These are phyloP conservation scores for Medauroidea extradentata DNA, from an alignment of 1,140 invertebrate species.

Conservation along the genomic window DNA sequence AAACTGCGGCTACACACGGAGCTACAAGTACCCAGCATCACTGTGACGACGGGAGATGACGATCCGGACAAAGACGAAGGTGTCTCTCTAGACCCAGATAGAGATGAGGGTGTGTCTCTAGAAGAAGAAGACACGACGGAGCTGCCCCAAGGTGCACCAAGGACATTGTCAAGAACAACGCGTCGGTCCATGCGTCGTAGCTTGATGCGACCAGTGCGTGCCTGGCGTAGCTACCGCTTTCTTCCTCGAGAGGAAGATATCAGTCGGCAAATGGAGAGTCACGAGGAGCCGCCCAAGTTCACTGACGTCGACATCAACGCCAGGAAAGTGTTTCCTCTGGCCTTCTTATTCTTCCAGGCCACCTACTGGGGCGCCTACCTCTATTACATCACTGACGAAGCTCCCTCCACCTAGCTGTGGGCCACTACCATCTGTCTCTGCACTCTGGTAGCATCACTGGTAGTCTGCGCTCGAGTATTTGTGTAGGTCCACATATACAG, in stretches of 20 bases:
- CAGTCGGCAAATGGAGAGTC: neutral
- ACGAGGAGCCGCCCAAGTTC: conserved; percentile 27
- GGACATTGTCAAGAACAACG: neutral
- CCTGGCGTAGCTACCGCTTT: conserved; percentile 4
- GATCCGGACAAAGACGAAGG: too few species aligned
- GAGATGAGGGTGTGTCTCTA: too few species aligned
- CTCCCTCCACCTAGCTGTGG: too few species aligned
- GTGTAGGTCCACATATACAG: too few species aligned
- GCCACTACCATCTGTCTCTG: too few species aligned
- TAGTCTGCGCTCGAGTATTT: too few species aligned
- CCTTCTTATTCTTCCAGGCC: conserved; percentile 89
- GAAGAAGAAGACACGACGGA: too few species aligned
- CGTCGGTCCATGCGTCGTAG: neutral
- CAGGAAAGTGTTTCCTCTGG: conserved; percentile 55
- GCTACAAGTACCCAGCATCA: too few species aligned
- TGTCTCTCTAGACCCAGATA: too few species aligned
- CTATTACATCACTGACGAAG: conserved; percentile 39
- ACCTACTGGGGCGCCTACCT: conserved; percentile 94
- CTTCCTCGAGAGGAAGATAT: conserved; percentile 17
- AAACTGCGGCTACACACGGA: too few species aligned
- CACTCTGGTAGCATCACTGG: too few species aligned
- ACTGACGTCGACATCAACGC: conserved; percentile 50
- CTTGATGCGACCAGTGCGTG: neutral
- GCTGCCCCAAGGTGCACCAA: neutral
- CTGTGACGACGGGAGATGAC: too few species aligned